Conservation (phyloP, 2,888 invertebrate species). For the Neuroscelio doddi region DNA sequence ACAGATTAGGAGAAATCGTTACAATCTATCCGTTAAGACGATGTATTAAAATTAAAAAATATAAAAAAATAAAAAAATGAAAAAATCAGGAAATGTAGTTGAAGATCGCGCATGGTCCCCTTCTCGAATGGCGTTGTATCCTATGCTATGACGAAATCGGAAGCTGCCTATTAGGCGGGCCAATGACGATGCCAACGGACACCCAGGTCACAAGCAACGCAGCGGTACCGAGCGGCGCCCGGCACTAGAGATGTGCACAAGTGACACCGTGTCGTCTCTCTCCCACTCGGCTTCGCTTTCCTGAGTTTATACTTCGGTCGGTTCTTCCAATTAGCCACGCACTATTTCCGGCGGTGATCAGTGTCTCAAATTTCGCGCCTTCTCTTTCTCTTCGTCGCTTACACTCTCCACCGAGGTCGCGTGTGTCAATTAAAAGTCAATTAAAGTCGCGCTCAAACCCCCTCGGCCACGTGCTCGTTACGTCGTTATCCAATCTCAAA, state of each 20-base stretch:
- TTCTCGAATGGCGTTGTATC: conserved; percentile 11
- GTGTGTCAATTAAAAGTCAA: conserved; percentile 1
- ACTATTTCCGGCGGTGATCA: not conserved
- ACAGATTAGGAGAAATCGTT: too few species aligned
- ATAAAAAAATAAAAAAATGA: not conserved
- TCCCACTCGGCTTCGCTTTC: not conserved
- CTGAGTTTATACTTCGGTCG: not conserved
- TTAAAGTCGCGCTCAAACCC: not conserved
- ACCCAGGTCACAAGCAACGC: conserved; percentile 29
- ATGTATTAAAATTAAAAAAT: too few species aligned
- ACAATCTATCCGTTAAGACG: too few species aligned
- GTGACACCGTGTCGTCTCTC: conserved; percentile 4
- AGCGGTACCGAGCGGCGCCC: conserved; percentile 31
- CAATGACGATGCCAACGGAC: conserved; percentile 17
- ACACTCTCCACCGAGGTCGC: not conserved
- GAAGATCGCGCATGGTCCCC: not conserved
- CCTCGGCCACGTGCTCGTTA: not conserved
- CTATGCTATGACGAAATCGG: conserved; percentile 31
- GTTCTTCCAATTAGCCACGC: not conserved
- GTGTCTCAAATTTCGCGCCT: not conserved
- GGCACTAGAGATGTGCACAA: conserved; percentile 28
- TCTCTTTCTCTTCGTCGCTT: not conserved
- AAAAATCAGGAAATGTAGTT: too few species aligned
- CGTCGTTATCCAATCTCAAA: too few species aligned
- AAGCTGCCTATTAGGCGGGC: conserved; percentile 31